Base-by-base conservation (phyloP, 2,888 invertebrate genomes). In the Synanthedon andrenaeformis region DNA sequence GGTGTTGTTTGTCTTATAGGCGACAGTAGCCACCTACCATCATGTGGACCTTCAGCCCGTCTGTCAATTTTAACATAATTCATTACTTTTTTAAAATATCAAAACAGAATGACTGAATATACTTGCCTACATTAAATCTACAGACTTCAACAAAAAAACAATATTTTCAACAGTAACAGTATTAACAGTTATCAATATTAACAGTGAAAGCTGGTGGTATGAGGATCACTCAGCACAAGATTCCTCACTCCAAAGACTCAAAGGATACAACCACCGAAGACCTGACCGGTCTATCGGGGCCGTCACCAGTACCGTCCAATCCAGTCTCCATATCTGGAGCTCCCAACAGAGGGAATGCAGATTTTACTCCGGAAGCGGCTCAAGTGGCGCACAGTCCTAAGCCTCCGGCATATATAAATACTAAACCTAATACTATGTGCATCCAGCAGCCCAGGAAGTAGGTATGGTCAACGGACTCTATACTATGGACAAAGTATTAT, bases 131-230 rank as follows among this genome's bases (percentile, higher is more conserved):
- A 28, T n/a, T 28, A 28, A 28, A 28, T 6, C 23, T 23, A 3
- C 23, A 23, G 35, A 35, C 35, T 35, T 35, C 35, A 35, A 35
- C 35, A 6, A 35, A 13, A 17, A 49, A 17, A 49, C 6, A 3
- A 11, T 49, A 51, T 53, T 54, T 54, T 53, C 79, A n/a, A n/a
- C n/a, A n/a, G n/a, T n/a, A n/a, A n/a, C n/a, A n/a, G n/a, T n/a
- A n/a, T n/a, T n/a, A n/a, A n/a, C n/a, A n/a, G n/a, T n/a, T n/a
- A n/a, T n/a, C n/a, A n/a, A n/a, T n/a, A n/a, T n/a, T n/a, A n/a
- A n/a, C n/a, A 96, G 96, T 96, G 3, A 96, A 96, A 89, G 96
- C 95, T 55, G 96, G 96, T 52, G 96, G 96, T 2, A 96, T 96
- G 96, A 90, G 96, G 63, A 96, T 96, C 68, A 95, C 94, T 12